Conservation (phyloP, 2,113 vertebrate species). For the Pterocles burchelli region DNA sequence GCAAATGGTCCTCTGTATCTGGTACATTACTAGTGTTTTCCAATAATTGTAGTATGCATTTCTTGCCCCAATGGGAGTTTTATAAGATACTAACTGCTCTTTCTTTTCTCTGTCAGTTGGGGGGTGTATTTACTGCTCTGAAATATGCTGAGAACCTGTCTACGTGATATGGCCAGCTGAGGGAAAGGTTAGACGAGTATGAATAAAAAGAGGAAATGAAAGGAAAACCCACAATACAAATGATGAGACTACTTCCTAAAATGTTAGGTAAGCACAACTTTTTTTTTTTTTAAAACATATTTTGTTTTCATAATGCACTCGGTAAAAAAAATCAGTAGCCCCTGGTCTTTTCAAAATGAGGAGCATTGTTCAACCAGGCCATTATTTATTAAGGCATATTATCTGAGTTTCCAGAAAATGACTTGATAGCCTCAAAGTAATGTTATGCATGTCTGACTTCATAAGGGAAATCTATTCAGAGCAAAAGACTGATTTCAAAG, state of each 20-base stretch:
- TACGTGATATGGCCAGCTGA: background rate
- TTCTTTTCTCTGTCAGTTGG: background rate
- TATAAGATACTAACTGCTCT: background rate
- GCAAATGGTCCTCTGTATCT: background rate
- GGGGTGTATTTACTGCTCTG: background rate
- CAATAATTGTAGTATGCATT: background rate
- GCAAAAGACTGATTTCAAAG: constrained; percentile 12
- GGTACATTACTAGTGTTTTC: background rate
- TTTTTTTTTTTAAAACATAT: background rate
- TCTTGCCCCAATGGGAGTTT: background rate
- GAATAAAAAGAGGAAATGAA: background rate
- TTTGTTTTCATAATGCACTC: background rate
- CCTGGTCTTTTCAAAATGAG: background rate
- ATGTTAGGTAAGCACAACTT: background rate
- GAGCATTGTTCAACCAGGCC: background rate
- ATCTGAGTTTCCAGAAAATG: constrained; percentile 1
- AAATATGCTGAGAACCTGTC: background rate
- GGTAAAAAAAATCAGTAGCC: background rate
- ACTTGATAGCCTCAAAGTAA: background rate
- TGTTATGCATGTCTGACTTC: background rate
- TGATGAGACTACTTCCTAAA: background rate
- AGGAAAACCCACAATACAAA: background rate
- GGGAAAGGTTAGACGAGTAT: background rate
- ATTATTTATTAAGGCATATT: background rate
- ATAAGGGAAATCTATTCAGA: background rate